Conservation (phyloP, 2,888 invertebrate genomes). For the Meandrusa payeni region DNA sequence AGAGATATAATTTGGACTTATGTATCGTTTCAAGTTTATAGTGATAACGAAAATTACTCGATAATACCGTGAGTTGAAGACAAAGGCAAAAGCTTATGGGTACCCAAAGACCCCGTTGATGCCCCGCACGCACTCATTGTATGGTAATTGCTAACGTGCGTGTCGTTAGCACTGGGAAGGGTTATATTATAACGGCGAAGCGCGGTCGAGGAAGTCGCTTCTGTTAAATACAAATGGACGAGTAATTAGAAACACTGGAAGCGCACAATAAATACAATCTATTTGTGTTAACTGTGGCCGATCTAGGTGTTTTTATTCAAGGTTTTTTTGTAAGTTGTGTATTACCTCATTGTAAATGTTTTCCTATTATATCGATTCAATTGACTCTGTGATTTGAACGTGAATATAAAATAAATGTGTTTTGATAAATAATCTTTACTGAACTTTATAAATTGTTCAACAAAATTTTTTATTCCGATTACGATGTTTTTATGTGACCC, state of each 20-base stretch:
- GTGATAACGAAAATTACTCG: no score
- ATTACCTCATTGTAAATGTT: not conserved
- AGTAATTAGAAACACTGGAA: constrained; percentile 15
- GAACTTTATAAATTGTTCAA: no score
- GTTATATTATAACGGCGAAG: constrained; percentile 44
- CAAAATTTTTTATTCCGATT: no score
- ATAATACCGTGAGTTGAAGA: not conserved
- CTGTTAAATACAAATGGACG: constrained; percentile 30
- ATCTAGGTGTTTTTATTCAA: constrained; percentile 1
- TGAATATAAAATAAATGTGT: no score
- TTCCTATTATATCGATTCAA: no score
- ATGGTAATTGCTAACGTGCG: constrained; percentile 62
- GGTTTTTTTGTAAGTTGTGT: not conserved
- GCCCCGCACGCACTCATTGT: constrained; percentile 70
- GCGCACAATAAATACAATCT: not conserved
- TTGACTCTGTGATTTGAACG: no score
- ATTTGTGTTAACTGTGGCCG: constrained; percentile 4
- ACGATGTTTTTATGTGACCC: no score
- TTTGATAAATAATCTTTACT: no score
- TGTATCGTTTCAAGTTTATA: no score
- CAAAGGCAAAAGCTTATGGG: constrained; percentile 19
- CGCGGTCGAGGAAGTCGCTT: constrained; percentile 31
- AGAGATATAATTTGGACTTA: no score
- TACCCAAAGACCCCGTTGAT: constrained; percentile 43
- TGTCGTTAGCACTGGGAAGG: constrained; percentile 35